Conservation (phyloP, 2,797 vertebrate genomes). For the Chanos chanos region DNA sequence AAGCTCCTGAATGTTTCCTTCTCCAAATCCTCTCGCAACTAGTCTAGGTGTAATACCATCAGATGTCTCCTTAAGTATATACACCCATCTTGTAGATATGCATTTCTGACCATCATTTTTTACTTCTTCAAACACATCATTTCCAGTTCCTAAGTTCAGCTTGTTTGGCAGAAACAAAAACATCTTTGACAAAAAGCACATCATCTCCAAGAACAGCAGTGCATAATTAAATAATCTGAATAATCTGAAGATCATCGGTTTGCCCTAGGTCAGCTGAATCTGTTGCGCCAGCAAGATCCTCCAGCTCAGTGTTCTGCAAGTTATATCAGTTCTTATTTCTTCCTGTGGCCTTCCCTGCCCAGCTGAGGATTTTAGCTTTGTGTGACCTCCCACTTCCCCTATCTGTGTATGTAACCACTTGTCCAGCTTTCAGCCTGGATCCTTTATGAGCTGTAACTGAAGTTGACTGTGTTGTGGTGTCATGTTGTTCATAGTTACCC, state of each 20-base stretch:
- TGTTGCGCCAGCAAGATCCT: slow-evolving; percentile 9
- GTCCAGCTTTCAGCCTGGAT: slow-evolving; percentile 15
- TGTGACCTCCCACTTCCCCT: slow-evolving; percentile 13
- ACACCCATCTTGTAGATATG: slow-evolving; percentile 29
- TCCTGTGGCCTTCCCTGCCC: slow-evolving; percentile 34
- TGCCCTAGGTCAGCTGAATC: slow-evolving; percentile 13
- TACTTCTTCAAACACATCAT: slow-evolving; percentile 34
- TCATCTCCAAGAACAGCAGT: not conserved
- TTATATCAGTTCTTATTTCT: slow-evolving; percentile 41
- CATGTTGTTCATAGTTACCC: not conserved
- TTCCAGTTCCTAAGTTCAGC: slow-evolving; percentile 35
- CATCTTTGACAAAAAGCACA: slow-evolving; percentile 7
- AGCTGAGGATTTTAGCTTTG: slow-evolving; percentile 18
- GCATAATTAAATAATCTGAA: not conserved
- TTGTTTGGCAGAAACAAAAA: slow-evolving; percentile 18
- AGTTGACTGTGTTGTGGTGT: not conserved
- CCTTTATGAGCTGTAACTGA: not conserved
- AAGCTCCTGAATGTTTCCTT: slow-evolving; percentile 20
- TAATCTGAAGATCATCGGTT: slow-evolving; percentile 20
- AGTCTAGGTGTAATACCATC: slow-evolving; percentile 10
- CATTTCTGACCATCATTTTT: slow-evolving; percentile 20
- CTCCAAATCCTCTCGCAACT: slow-evolving; percentile 36
- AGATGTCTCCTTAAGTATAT: slow-evolving; percentile 28
- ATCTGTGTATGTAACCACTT: slow-evolving; percentile 13
- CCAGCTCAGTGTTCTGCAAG: slow-evolving; percentile 12